Evolutionary conservation across 1,140 invertebrate species (phyloP), one percentile per base, ranked within the genome.

Genomic region (Drosophila biarmipes): DNA sequence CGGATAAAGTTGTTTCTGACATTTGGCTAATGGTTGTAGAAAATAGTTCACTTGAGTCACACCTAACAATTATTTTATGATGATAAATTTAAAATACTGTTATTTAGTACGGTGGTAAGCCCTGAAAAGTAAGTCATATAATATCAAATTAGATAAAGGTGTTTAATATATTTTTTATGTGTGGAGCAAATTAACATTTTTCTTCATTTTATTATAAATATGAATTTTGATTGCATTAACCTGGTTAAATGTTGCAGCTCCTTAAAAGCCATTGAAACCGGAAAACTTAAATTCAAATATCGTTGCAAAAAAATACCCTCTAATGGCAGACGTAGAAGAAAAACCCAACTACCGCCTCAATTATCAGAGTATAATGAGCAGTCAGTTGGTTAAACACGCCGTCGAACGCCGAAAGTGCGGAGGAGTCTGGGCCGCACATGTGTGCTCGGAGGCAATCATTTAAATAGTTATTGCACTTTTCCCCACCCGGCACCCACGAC

Each of bases 401-500:
- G 40, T 56, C 66, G 34, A 68, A 68, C 40, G 40, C 31, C 63
- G 40, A 21, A 68, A 69, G 35, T 38, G 63, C 51, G 46, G 61
- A 19, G 63, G 63, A 63, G 58, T 15, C 43, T 34, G 42, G 45
- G 21, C 51, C 40, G 69, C 72, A 64, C 35, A 63, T 75, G 51
- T 63, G 58, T 37, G 29, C 51, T 21, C 54, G 38, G 40, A 42
- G 67, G 82, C 82, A 86, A 86, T 86, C 82, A 78, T 86, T 87
- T 86, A 86, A 86, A 86, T 87, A 86, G 82, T 86, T 86, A 87
- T 87, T 86, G 82, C 82, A 87, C 82, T 87, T 86, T 87, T 72
- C 61, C 61, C 63, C 51, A 51, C 52, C 51, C 63, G 52, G 63
- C 43, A 42, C 71, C 78, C 68, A 74, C 73, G 73, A 69, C 78